These are phyloP conservation scores for Dromococcyx pavoninus DNA, from an alignment of 2,797 vertebrate species.

Conservation along the genomic window DNA sequence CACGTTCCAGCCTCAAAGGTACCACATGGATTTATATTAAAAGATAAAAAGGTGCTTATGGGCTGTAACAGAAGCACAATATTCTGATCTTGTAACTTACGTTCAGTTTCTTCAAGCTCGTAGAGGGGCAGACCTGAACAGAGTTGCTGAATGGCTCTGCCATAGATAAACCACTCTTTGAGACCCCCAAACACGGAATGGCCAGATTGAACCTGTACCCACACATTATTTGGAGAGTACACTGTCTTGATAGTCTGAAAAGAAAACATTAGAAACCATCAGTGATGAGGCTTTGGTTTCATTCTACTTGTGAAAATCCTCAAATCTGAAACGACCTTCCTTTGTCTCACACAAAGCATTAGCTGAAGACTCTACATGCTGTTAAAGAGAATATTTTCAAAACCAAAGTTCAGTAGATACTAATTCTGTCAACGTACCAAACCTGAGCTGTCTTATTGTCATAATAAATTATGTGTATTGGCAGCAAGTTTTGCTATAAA, in stretches of 20 bases:
- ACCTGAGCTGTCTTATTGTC: neutral
- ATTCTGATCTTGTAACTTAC: constrained; percentile 51
- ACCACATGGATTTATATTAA: accelerated
- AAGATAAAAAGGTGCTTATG: neutral
- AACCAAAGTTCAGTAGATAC: neutral
- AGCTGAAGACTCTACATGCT: neutral
- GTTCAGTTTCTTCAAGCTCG: neutral
- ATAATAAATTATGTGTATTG: neutral
- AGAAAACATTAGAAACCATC: neutral
- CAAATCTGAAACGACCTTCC: neutral
- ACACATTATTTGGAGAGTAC: constrained; percentile 45
- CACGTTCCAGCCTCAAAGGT: neutral
- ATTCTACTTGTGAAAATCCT: neutral
- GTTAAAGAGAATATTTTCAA: neutral
- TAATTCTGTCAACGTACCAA: neutral
- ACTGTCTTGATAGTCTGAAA: constrained; percentile 61
- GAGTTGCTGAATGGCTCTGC: constrained; percentile 59
- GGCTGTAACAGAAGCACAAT: neutral
- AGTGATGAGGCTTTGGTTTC: neutral
- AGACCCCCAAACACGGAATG: neutral
- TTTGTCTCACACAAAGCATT: neutral
- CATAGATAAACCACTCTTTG: constrained; percentile 62
- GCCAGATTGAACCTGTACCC: constrained; percentile 61
- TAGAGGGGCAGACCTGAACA: constrained; percentile 73
- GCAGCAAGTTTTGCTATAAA: neutral